These are phyloP conservation scores for Drosophila fuyamai DNA, from an alignment of 1,140 invertebrate genomes.

Conservation along the genomic window DNA sequence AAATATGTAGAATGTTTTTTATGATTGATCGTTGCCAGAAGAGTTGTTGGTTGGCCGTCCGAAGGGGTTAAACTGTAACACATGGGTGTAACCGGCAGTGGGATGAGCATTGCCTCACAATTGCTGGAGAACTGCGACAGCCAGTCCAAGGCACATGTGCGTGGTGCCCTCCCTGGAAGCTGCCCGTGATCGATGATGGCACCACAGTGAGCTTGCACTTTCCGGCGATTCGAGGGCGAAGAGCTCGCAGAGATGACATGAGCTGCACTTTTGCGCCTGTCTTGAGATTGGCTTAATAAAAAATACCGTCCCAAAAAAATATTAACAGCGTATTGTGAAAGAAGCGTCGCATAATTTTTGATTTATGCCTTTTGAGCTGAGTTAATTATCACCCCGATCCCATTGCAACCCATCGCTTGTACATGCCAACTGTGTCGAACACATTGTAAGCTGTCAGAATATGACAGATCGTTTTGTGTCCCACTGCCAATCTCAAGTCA, in stretches of 20 bases:
- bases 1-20: slow-evolving; percentile 39
- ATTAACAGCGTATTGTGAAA: slow-evolving; percentile 36
- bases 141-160: slow-evolving; percentile 40
- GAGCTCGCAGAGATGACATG: slow-evolving; percentile 17
- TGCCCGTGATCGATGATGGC: slow-evolving; percentile 57
- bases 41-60: slow-evolving; percentile 35
- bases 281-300: slow-evolving; percentile 38
- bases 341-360: slow-evolving; percentile 62
- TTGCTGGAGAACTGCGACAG: slow-evolving; percentile 15
- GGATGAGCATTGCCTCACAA: neutral
- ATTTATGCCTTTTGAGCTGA: slow-evolving; percentile 62
- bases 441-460: slow-evolving; percentile 71
- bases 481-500: slow-evolving; percentile 31
- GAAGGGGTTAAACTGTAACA: slow-evolving; percentile 71
- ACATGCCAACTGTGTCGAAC: slow-evolving; percentile 33
- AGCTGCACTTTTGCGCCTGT: slow-evolving; percentile 57
- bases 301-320: slow-evolving; percentile 14
- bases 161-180: slow-evolving; percentile 13
- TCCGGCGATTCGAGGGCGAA: slow-evolving; percentile 8
- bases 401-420: neutral
- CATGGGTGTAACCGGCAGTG: slow-evolving; percentile 41
- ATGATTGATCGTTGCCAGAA: slow-evolving; percentile 77
- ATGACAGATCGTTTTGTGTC: slow-evolving; percentile 73
- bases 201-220: slow-evolving; percentile 60
- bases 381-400: slow-evolving; percentile 68